Conservation (phyloP, 2,113 vertebrate genomes). For the Circaetus cinerascens region DNA sequence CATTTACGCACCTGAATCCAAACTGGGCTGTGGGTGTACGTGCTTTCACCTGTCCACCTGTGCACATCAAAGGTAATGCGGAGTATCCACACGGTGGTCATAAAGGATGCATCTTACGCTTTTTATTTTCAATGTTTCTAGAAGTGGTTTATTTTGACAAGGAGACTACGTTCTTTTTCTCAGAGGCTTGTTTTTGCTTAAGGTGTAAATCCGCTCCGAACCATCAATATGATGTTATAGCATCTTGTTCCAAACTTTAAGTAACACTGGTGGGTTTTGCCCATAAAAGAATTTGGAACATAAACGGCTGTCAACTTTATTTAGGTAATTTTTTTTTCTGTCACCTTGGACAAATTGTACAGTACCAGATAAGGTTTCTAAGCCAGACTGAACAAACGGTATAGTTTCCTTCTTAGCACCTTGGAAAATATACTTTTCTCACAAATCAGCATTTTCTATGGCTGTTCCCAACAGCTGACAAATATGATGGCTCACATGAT, state of each 20-base stretch:
- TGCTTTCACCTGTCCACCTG: background rate
- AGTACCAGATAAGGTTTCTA: background rate
- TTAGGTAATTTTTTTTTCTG: background rate
- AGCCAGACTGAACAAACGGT: background rate
- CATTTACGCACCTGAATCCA: background rate
- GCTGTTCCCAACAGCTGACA: background rate
- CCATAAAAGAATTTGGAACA: background rate
- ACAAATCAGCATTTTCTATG: background rate
- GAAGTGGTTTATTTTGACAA: background rate
- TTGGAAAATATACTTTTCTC: background rate
- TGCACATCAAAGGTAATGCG: background rate
- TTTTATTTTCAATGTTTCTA: background rate
- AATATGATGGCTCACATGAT: background rate
- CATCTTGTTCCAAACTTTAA: background rate
- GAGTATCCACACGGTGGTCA: fast-evolving
- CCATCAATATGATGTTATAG: background rate
- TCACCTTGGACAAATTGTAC: background rate
- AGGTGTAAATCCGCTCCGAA: background rate
- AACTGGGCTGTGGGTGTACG: fast-evolving
- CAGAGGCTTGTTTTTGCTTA: background rate
- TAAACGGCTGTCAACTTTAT: background rate
- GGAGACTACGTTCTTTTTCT: background rate
- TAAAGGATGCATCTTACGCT: fast-evolving
- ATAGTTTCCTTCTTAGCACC: background rate
- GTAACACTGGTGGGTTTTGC: background rate